These are phyloP conservation scores for Melieria crassipennis DNA, from an alignment of 2,888 invertebrate genomes.

Conservation along the genomic window DNA sequence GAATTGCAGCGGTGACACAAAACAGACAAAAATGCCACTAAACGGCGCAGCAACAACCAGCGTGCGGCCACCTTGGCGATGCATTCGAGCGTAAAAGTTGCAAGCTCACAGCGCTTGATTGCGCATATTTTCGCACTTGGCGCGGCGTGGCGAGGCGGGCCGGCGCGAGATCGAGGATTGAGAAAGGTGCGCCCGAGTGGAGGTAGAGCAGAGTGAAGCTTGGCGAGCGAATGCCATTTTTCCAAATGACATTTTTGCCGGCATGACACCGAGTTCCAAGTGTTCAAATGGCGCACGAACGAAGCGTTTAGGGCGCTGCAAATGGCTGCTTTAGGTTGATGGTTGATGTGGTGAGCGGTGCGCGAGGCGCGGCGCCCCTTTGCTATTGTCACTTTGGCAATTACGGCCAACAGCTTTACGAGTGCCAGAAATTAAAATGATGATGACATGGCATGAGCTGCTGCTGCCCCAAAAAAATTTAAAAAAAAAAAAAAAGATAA, in stretches of 20 bases:
- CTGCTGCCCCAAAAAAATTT: neutral
- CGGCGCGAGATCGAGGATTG: no score
- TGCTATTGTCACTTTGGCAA: constrained; percentile 40
- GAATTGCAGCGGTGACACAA: no score
- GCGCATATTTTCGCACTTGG: constrained; percentile 25
- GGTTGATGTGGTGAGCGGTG: neutral
- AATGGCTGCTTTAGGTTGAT: no score
- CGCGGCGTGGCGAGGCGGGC: no score
- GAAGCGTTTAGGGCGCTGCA: no score
- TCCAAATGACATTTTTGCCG: constrained; percentile 29
- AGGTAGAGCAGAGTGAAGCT: neutral
- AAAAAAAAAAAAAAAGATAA: constrained; percentile 1
- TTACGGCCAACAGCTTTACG: constrained; percentile 42
- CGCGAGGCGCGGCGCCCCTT: constrained; percentile 12
- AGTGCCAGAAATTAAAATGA: constrained; percentile 42
- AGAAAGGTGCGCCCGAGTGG: no score
- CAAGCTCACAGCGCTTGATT: constrained; percentile 38
- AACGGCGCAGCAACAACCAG: no score
- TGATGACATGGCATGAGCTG: constrained; percentile 28
- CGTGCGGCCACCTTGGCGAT: constrained; percentile 14
- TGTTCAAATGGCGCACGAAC: no score
- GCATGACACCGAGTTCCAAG: no score
- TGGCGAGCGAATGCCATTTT: constrained; percentile 19
- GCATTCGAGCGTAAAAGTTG: constrained; percentile 37
- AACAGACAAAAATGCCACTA: no score